These are phyloP conservation scores for Oryzias curvinotus DNA, from an alignment of 2,113 vertebrate species.

Conservation along the genomic window DNA sequence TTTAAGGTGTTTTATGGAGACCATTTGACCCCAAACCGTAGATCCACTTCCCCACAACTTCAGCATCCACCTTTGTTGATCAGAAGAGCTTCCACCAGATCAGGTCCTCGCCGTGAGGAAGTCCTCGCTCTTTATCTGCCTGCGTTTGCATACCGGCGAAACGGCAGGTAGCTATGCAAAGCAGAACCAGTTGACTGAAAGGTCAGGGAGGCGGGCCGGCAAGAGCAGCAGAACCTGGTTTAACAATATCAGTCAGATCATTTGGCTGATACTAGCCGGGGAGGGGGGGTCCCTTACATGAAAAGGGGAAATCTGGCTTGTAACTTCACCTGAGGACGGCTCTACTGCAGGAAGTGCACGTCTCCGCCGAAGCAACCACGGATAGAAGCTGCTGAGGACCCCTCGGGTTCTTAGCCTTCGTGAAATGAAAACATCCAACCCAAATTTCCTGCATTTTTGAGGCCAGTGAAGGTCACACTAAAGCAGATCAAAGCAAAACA, in stretches of 20 bases:
- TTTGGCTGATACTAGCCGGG: conserved; percentile 15
- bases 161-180: conserved; percentile 71
- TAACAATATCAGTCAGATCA: conserved; percentile 51
- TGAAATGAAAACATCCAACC: no score
- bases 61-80: not conserved
- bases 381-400: no score
- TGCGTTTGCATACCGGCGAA: conserved; percentile 72
- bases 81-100: not conserved
- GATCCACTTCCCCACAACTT: not conserved
- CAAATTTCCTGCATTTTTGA: no score
- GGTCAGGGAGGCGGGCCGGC: conserved; percentile 53
- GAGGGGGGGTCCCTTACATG: conserved; percentile 23
- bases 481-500: no score
- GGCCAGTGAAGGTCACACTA: no score
- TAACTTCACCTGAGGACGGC: not conserved
- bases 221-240: conserved; percentile 11
- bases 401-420: no score
- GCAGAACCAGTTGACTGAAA: conserved; percentile 68
- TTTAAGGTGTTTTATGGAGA: not conserved
- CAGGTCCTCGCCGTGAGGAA: conserved; percentile 38
- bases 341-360: not conserved
- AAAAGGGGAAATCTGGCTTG: conserved; percentile 26
- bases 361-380: no score
- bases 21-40: not conserved
- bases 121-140: conserved; percentile 31